phyloP scores from a whole-genome alignment of 1,140 invertebrate species.

The Calosoma granatense region DNA sequence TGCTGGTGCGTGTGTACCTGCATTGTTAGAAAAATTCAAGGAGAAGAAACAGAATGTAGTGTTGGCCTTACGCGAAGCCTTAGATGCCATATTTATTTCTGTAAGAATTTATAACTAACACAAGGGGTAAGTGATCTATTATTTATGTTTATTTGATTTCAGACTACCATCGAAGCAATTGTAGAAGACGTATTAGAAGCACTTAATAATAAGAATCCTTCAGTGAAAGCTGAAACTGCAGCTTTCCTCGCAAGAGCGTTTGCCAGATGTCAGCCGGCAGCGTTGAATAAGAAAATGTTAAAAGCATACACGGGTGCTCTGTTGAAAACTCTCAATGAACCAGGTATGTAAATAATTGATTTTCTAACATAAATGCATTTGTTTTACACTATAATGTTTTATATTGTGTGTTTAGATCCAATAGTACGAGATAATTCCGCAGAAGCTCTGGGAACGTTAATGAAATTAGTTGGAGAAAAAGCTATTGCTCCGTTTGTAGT shows the following conservation, averaged over 20 bases:
- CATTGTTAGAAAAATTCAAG: constrained; percentile 91
- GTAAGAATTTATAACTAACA: constrained; percentile 41
- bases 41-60: constrained; percentile 95
- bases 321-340: constrained; percentile 78
- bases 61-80: constrained; percentile 72
- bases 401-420: constrained; percentile 51
- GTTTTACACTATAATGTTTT: constrained; percentile 3
- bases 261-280: constrained; percentile 62
- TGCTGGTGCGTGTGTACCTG: constrained; percentile 65
- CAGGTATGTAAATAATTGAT: constrained; percentile 41
- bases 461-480: constrained; percentile 92
- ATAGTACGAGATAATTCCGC: constrained; percentile 74
- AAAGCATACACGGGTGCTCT: constrained; percentile 75
- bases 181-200: constrained; percentile 75
- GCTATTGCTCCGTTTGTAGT: constrained; percentile 72
- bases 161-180: constrained; percentile 80
- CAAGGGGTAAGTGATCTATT: neutral
- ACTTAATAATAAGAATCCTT: constrained; percentile 91
- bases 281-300: constrained; percentile 85
- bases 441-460: constrained; percentile 86
- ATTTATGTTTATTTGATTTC: constrained; percentile 13
- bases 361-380: constrained; percentile 1
- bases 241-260: constrained; percentile 80
- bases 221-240: constrained; percentile 85
- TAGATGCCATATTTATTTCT: constrained; percentile 78